Percentiles rank a stretch among this genome's conserved stretches.
Conservation (phyloP, 1,140 invertebrate species). For the Stegodyphus mimosarum region DNA sequence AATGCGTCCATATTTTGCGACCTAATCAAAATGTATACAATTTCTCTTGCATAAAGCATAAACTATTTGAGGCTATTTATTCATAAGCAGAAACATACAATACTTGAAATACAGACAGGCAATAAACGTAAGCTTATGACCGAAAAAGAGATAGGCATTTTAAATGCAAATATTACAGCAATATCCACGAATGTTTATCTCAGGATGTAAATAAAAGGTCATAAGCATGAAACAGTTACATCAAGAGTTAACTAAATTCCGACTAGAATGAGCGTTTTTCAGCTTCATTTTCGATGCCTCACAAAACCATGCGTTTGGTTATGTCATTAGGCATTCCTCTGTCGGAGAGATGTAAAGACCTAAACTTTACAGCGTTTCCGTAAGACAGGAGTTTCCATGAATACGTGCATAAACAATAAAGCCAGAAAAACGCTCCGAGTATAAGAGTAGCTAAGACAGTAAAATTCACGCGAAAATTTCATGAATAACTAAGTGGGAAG, state of each 20-base stretch:
- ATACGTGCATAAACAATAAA: slow-evolving; percentile 57
- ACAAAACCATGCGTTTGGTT: slow-evolving; percentile 16
- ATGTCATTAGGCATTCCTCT: slow-evolving; percentile 43
- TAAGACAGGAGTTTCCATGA: slow-evolving; percentile 41
- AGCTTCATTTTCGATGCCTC: not conserved
- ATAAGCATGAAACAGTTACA: not conserved
- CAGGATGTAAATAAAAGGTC: too few relatives aligned
- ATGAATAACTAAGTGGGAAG: slow-evolving; percentile 53
- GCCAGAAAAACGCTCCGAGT: slow-evolving; percentile 9
- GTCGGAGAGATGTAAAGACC: slow-evolving; percentile 9
- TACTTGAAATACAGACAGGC: too few relatives aligned
- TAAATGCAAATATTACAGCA: too few relatives aligned
- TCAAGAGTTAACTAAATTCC: not conserved
- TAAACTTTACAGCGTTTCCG: slow-evolving; percentile 36
- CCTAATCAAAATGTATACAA: too few relatives aligned
- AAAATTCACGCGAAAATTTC: slow-evolving; percentile 54
- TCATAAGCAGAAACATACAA: too few relatives aligned
- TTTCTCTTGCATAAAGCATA: too few relatives aligned
- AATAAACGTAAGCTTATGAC: too few relatives aligned
- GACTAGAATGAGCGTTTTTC: not conserved
- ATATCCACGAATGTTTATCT: too few relatives aligned
- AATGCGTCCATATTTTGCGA: too few relatives aligned
- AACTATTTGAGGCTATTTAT: too few relatives aligned
- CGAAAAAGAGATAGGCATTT: too few relatives aligned
- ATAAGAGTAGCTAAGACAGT: slow-evolving; percentile 24